These are phyloP conservation scores for Phalacrocorax brasilianus DNA, from an alignment of 2,113 vertebrate species.

Conservation along the genomic window DNA sequence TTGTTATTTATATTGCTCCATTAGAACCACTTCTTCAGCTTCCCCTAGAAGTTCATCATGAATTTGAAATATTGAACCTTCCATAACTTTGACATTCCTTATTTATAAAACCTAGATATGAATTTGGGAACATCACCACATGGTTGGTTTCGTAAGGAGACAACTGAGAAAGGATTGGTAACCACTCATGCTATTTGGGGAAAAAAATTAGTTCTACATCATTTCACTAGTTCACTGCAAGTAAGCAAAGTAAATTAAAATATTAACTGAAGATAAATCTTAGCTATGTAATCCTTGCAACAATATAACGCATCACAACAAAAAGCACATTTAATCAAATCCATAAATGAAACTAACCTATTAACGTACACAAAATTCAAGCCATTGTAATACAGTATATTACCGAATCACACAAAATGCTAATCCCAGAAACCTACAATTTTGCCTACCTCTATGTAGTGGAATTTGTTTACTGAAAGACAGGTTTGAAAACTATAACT, in stretches of 20 bases:
- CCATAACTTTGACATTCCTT: neutral
- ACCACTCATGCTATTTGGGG: neutral
- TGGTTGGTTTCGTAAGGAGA: neutral
- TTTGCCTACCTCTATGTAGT: rapidly evolving
- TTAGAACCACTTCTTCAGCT: neutral
- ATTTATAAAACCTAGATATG: neutral
- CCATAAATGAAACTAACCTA: neutral
- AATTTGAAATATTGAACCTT: neutral
- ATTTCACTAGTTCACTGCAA: neutral
- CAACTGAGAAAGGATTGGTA: neutral
- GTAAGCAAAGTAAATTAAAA: neutral
- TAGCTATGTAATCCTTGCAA: neutral
- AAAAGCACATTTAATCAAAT: neutral
- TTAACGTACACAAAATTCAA: neutral
- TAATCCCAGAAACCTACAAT: neutral
- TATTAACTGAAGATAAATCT: neutral
- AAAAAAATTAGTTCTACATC: neutral
- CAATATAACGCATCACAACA: neutral
- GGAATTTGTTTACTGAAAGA: neutral
- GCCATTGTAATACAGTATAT: neutral
- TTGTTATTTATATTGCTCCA: neutral
- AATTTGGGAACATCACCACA: neutral
- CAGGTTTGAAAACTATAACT: neutral
- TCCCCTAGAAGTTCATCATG: neutral
- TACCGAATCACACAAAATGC: neutral